phyloP scores from a whole-genome alignment of 2,113 vertebrate genomes.

The Lamprologus lemairii region DNA sequence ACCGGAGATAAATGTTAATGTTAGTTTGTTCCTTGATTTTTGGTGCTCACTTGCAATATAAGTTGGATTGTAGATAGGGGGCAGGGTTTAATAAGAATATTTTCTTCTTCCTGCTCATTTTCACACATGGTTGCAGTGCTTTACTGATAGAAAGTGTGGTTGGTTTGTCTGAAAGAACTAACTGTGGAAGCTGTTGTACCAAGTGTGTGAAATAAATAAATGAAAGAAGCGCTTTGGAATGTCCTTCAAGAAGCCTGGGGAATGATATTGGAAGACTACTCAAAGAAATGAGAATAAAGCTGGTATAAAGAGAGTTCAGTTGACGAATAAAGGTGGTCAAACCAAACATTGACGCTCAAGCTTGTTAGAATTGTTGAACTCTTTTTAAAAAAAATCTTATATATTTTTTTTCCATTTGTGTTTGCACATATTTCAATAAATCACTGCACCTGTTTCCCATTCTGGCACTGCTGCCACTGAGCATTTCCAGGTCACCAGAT shows the following conservation, averaged over 20 bases:
- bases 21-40: neutral
- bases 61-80: neutral
- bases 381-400: neutral
- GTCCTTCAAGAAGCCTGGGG: neutral
- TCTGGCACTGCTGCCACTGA: neutral
- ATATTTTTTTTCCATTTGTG: neutral
- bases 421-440: neutral
- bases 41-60: neutral
- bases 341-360: neutral
- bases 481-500: neutral
- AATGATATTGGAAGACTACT: neutral
- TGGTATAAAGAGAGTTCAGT: neutral
- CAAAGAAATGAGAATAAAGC: neutral
- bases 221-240: neutral
- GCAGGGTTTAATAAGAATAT: neutral
- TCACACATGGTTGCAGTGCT: neutral
- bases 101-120: neutral
- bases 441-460: neutral
- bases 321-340: neutral
- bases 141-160: neutral
- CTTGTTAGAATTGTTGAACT: neutral
- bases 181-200: neutral
- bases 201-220: neutral
- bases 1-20: fast-evolving
- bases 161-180: neutral